Evolutionary conservation across 23 tunicate species (phyloP).

Genomic region (Clavelina lepadiformis): DNA sequence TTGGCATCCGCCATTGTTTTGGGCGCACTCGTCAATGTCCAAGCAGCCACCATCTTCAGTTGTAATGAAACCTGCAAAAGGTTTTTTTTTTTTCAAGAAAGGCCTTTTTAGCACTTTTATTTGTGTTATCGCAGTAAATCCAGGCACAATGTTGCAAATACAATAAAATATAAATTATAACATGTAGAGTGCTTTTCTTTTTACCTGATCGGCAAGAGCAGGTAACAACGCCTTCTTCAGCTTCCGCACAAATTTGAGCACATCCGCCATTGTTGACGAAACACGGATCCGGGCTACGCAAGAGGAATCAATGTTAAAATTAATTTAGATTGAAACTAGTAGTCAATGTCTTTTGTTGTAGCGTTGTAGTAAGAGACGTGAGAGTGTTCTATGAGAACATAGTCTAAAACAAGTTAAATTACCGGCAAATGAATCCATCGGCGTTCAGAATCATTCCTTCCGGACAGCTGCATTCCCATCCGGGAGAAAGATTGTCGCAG

Average conservation of each 20-base stretch:
- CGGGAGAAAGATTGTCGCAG: slow-evolving; percentile 72
- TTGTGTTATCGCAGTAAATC: no score
- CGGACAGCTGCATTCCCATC: slow-evolving; percentile 80
- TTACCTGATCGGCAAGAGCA: slow-evolving; percentile 73
- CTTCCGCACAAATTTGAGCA: slow-evolving; percentile 53
- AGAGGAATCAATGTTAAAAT: no score
- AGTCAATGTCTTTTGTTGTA: no score
- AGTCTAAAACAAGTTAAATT: no score
- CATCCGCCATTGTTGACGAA: slow-evolving; percentile 85
- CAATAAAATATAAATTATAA: no score
- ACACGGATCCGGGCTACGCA: slow-evolving; percentile 82
- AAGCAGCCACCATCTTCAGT: slow-evolving; percentile 83
- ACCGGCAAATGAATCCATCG: slow-evolving; percentile 75
- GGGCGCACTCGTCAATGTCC: slow-evolving; percentile 91
- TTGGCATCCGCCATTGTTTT: slow-evolving; percentile 48
- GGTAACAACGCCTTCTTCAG: slow-evolving; percentile 20
- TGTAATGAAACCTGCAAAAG: slow-evolving; percentile 42
- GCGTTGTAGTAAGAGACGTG: no score
- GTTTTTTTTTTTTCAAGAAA: background rate
- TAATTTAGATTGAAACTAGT: no score
- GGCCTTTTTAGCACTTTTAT: no score
- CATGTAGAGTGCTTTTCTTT: no score
- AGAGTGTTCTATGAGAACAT: no score
- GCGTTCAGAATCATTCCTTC: slow-evolving; percentile 47
- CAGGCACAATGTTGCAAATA: no score